A percentile compares a stretch with the other conserved stretches of the same genome.
Evolutionary conservation across 1,140 invertebrate genomes (phyloP).

Genomic region (Apis cerana): DNA sequence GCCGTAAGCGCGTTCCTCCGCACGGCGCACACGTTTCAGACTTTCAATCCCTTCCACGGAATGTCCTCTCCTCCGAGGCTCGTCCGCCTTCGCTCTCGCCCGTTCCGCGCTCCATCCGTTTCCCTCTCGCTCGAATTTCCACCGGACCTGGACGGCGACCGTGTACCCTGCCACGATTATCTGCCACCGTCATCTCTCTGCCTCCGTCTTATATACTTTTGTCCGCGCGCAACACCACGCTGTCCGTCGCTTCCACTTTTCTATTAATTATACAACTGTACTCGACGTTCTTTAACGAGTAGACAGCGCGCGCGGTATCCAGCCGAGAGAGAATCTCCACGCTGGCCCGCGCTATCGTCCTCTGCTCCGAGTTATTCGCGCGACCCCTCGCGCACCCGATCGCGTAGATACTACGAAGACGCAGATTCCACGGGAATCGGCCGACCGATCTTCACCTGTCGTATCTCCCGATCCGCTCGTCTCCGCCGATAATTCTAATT

Average conservation of each 20-base stretch:
- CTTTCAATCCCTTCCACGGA: constrained; percentile 46
- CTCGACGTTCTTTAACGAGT: constrained; percentile 48
- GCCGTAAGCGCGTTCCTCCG: constrained; percentile 20
- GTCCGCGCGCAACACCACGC: constrained; percentile 41
- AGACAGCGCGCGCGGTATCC: constrained; percentile 38
- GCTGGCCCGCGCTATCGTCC: constrained; percentile 16
- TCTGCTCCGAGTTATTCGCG: constrained; percentile 13
- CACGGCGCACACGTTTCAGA: constrained; percentile 14
- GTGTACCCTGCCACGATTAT: constrained; percentile 64
- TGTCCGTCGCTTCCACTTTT: constrained; percentile 57
- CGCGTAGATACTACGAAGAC: constrained; percentile 35
- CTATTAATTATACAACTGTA: constrained; percentile 64
- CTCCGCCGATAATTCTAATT: constrained; percentile 19
- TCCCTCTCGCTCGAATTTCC: constrained; percentile 55
- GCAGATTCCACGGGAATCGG: not conserved
- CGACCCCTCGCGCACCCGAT: not conserved
- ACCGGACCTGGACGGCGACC: constrained; percentile 57
- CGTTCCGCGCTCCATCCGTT: not conserved
- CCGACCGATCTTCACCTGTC: too few species aligned
- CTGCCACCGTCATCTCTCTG: constrained; percentile 61
- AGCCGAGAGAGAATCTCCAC: constrained; percentile 11
- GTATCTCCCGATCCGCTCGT: not conserved
- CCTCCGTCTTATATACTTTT: constrained; percentile 39
- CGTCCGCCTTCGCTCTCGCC: not conserved
- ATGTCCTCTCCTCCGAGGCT: not conserved